Evolutionary conservation across 2,797 vertebrate species (phyloP).

Genomic region (Coregonus ussuriensis): DNA sequence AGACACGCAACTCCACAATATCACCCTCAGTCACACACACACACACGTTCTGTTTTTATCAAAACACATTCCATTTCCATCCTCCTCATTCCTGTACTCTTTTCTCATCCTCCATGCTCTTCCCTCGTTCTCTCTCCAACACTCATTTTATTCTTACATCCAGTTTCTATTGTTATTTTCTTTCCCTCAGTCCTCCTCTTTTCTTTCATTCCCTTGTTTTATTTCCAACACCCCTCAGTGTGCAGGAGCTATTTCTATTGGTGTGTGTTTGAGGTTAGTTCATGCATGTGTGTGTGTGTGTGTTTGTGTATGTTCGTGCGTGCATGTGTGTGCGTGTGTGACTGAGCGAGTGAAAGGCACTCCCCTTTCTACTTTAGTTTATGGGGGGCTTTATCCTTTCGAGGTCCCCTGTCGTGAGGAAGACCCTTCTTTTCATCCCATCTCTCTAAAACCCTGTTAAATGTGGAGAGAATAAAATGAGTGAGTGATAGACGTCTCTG

Average conservation of each 20-base stretch:
- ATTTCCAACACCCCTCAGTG: conserved; percentile 59
- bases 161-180: conserved; percentile 60
- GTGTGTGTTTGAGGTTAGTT: conserved; percentile 18
- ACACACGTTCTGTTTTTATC: conserved; percentile 52
- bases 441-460: conserved; percentile 62
- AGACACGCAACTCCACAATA: background rate
- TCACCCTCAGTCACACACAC: conserved; percentile 19
- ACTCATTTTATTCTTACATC: conserved; percentile 29
- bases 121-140: conserved; percentile 30
- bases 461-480: conserved; percentile 48
- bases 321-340: conserved; percentile 27
- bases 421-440: conserved; percentile 72
- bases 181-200: conserved; percentile 55
- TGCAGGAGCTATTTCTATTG: conserved; percentile 51
- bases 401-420: conserved; percentile 63
- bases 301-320: background rate
- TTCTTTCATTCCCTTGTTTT: conserved; percentile 69
- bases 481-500: conserved; percentile 69
- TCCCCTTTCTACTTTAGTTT: conserved; percentile 68
- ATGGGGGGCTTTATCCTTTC: conserved; percentile 68
- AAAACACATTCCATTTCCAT: conserved; percentile 47
- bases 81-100: conserved; percentile 43
- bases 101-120: conserved; percentile 50
- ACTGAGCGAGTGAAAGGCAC: conserved; percentile 18
- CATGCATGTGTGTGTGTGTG: conserved; percentile 45